phyloP scores from a whole-genome alignment of 37 sponge, comb jelly and placozoan genomes.

The Chondrilla cf. caribensis region DNA sequence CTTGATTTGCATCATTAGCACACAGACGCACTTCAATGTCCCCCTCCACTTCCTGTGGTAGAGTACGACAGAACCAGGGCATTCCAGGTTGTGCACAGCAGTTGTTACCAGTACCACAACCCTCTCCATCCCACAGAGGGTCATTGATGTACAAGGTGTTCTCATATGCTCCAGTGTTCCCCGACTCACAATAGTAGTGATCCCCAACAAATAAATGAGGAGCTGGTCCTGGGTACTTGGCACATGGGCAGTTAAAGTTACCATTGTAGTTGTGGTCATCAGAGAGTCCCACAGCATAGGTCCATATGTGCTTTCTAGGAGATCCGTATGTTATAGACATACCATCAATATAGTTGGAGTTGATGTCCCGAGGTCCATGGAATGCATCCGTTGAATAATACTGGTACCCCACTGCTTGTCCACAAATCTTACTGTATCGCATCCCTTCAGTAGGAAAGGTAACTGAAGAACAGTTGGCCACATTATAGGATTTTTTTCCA shows the following conservation, averaged over 20 bases:
- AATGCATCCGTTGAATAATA: slow-evolving; percentile 7
- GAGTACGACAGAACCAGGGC: slow-evolving; percentile 28
- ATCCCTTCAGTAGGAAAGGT: neutral
- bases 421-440: slow-evolving; percentile 23
- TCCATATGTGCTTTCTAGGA: slow-evolving; percentile 33
- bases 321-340: slow-evolving; percentile 22
- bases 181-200: slow-evolving; percentile 26
- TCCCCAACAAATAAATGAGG: slow-evolving; percentile 22
- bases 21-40: slow-evolving; percentile 30
- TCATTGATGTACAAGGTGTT: neutral
- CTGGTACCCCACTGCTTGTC: slow-evolving; percentile 32
- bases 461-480: neutral
- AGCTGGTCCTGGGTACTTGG: slow-evolving; percentile 25
- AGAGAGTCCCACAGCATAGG: slow-evolving; percentile 32
- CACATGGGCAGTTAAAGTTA: slow-evolving; percentile 21
- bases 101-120: slow-evolving; percentile 14
- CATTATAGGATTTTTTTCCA: neutral
- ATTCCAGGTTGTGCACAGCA: slow-evolving; percentile 22
- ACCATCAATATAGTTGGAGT: slow-evolving; percentile 21
- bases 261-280: slow-evolving; percentile 8
- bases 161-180: neutral
- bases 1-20: slow-evolving; percentile 2
- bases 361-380: neutral
- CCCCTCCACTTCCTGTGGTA: slow-evolving; percentile 6
- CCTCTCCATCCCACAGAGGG: slow-evolving; percentile 26